Evolutionary conservation across 1,140 invertebrate genomes (phyloP), one percentile per base, ranked within the genome.

Genomic region (Drosophila navojoa): DNA sequence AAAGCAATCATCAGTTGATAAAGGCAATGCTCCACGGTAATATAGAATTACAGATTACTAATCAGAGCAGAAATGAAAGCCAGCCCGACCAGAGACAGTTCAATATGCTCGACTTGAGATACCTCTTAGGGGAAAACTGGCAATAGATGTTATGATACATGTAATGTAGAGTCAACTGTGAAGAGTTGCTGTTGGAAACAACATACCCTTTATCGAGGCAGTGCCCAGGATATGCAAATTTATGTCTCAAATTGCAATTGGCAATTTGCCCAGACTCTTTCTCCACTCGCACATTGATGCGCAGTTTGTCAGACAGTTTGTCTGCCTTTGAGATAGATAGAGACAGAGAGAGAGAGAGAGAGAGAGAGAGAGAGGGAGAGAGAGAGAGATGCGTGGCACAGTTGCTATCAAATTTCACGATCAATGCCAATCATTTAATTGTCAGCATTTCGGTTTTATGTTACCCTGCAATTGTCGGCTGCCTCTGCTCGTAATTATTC

Each of bases 371-470:
- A 7, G 55, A 9, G 9, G 3, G 5, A 11, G 59, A 15, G 11
- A 25, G 5, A 7, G 55, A 57, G 54, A 35, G 57, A 73, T 74
- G 81, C 79, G 68, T 68, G 71, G 52, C 81, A 85, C 81, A 85
- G 70, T 81, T 81, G 70, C 78, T 85, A 85, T 85, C 81, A 69
- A 85, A 75, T 85, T 85, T 85, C 81, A 85, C 67, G 81, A 85
- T 85, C 81, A 85, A 77, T 85, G 81, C 75, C 77, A 86, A 86
- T 85, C 81, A 85, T 81, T 81, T 81, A 86, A 86, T 86, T 86
- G 81, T 62, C 69, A 45, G 57, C 38, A 15, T 16, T 68, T 66
- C 44, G 35, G 40, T 38, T 38, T 27, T 45, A 32, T 40, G 52
- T 64, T 44, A 40, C 40, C 16, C 13, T 35, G 38, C 44, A 47